A percentile compares a stretch with the other conserved stretches of the same genome.
phyloP scores from a whole-genome alignment of 2,888 invertebrate genomes.

The Eudemis profundana region DNA sequence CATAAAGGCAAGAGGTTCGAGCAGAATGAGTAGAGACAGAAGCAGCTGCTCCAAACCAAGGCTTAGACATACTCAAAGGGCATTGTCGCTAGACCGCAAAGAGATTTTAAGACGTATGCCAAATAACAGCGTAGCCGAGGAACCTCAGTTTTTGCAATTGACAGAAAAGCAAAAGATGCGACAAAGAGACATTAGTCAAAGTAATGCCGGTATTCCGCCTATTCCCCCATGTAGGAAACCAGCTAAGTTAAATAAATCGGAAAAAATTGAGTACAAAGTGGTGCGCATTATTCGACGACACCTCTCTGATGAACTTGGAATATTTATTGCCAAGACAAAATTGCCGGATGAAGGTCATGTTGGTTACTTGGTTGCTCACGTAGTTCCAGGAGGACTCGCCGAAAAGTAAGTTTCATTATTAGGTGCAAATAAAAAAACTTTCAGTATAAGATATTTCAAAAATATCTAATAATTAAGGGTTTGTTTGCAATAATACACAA shows the following conservation, averaged over 20 bases:
- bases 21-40: slow-evolving; percentile 75
- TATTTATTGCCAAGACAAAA: slow-evolving; percentile 89
- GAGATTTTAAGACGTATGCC: slow-evolving; percentile 82
- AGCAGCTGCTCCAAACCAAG: slow-evolving; percentile 67
- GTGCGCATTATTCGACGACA: slow-evolving; percentile 85
- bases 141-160: slow-evolving; percentile 77
- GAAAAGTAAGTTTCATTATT: slow-evolving; percentile 82
- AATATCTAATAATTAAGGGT: too few species aligned
- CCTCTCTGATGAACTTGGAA: slow-evolving; percentile 88
- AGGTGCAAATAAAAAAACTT: too few species aligned
- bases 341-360: slow-evolving; percentile 85
- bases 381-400: slow-evolving; percentile 89
- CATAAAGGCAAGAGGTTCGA: slow-evolving; percentile 68
- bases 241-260: slow-evolving; percentile 62
- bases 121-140: slow-evolving; percentile 68
- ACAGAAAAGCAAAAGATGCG: slow-evolving; percentile 82
- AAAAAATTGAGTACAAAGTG: slow-evolving; percentile 75
- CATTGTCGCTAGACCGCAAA: slow-evolving; percentile 83
- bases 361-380: slow-evolving; percentile 89
- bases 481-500: too few species aligned
- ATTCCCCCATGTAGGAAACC: slow-evolving; percentile 79
- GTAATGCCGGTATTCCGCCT: slow-evolving; percentile 79
- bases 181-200: slow-evolving; percentile 71
- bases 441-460: too few species aligned
- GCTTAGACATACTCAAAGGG: slow-evolving; percentile 79